These are phyloP conservation scores for Hydractinia symbiolongicarpus DNA, from an alignment of 30 jellyfish, hydroid and myxozoan genomes.

Conservation along the genomic window DNA sequence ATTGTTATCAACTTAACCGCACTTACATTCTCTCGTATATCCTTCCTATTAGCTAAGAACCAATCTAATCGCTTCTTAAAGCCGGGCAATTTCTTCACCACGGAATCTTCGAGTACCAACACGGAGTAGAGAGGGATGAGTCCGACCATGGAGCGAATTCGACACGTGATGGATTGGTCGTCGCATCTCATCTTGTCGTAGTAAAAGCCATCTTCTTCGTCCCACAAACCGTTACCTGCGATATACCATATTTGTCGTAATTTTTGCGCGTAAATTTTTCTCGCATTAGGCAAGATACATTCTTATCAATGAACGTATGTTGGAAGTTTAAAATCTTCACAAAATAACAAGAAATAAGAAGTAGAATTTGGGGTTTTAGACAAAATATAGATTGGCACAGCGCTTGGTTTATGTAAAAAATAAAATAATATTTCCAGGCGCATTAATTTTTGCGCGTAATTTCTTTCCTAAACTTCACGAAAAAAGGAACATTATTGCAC, in stretches of 20 bases:
- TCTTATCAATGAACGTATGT: neutral
- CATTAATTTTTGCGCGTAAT: too few relatives aligned
- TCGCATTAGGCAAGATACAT: neutral
- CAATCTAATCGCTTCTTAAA: conserved; percentile 86
- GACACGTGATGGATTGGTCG: conserved; percentile 45
- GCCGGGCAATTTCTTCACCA: conserved; percentile 85
- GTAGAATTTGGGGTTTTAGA: too few relatives aligned
- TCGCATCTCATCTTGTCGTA: conserved; percentile 64
- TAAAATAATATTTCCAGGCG: too few relatives aligned
- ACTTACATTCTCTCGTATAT: conserved; percentile 64
- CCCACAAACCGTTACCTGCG: conserved; percentile 78
- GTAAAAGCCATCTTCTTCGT: conserved; percentile 88
- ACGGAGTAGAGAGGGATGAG: conserved; percentile 76
- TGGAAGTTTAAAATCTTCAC: neutral
- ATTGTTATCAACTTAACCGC: neutral
- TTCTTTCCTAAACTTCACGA: too few relatives aligned
- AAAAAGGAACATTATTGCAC: too few relatives aligned
- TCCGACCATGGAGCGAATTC: conserved; percentile 90
- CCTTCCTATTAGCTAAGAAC: conserved; percentile 71
- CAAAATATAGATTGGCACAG: too few relatives aligned
- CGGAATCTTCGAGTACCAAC: conserved; percentile 81
- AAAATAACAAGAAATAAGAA: too few relatives aligned
- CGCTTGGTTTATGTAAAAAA: too few relatives aligned
- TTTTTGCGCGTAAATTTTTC: neutral
- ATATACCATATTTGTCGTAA: neutral